Conservation (phyloP, 2,113 vertebrate genomes). For the Onychostruthus taczanowskii region DNA sequence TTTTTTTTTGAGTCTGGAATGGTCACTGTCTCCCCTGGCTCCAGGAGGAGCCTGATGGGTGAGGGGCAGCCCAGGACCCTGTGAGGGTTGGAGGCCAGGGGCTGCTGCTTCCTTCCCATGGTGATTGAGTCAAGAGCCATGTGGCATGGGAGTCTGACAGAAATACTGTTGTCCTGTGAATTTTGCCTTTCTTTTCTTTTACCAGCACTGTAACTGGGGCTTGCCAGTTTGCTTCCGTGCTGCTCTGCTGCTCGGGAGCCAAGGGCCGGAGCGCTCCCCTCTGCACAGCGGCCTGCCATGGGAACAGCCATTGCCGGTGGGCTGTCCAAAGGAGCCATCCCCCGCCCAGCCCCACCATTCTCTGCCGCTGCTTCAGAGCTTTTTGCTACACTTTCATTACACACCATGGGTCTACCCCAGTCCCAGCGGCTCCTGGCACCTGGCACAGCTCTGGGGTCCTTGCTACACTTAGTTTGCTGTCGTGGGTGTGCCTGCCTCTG, state of each 20-base stretch:
- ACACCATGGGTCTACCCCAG: background rate
- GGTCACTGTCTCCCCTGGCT: background rate
- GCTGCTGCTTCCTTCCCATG: background rate
- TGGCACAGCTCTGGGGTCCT: background rate
- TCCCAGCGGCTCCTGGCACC: background rate
- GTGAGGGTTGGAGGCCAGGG: background rate
- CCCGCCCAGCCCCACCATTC: background rate
- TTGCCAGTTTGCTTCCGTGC: background rate
- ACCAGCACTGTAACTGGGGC: background rate
- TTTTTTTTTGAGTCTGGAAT: background rate
- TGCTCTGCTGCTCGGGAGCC: background rate
- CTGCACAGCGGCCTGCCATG: background rate
- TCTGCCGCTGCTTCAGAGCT: background rate
- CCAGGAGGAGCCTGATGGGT: background rate
- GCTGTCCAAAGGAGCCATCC: background rate
- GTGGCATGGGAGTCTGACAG: background rate
- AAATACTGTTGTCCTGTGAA: background rate
- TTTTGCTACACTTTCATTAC: background rate
- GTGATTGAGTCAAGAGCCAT: background rate
- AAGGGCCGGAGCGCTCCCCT: background rate
- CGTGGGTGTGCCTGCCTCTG: background rate
- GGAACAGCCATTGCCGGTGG: background rate
- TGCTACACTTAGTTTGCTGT: background rate
- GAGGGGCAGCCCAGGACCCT: background rate
- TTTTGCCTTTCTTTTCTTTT: background rate